phyloP scores from a whole-genome alignment of 2,113 vertebrate species.

The Diglossa brunneiventris region DNA sequence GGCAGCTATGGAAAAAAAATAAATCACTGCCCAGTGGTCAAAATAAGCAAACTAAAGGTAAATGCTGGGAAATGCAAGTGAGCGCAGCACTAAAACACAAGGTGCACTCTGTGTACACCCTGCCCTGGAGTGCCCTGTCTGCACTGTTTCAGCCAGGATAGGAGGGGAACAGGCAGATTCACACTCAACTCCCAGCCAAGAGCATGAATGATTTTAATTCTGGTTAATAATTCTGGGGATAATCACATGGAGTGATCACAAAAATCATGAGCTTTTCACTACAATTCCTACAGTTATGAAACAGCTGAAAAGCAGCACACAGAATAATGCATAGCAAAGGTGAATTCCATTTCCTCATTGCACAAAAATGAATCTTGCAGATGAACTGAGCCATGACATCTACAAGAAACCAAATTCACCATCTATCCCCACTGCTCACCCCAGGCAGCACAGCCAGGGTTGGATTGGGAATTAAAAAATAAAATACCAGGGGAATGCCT shows the following conservation, averaged over 20 bases:
- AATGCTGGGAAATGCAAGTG: background rate
- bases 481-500: background rate
- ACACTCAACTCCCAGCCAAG: background rate
- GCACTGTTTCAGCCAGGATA: background rate
- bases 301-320: background rate
- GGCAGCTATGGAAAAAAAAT: background rate
- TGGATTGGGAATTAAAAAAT: background rate
- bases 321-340: background rate
- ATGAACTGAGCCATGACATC: background rate
- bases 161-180: background rate
- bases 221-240: background rate
- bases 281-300: background rate
- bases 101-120: background rate
- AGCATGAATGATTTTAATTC: rapidly evolving
- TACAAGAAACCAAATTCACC: background rate
- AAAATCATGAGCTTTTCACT: background rate
- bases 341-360: background rate
- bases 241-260: background rate
- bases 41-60: background rate
- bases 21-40: background rate
- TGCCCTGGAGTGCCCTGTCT: background rate
- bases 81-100: background rate
- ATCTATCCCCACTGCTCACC: background rate
- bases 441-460: background rate
- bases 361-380: background rate